Evolutionary conservation across 2,797 vertebrate genomes (phyloP), one percentile per base, ranked within the genome.

Genomic region (Crax fasciolata): DNA sequence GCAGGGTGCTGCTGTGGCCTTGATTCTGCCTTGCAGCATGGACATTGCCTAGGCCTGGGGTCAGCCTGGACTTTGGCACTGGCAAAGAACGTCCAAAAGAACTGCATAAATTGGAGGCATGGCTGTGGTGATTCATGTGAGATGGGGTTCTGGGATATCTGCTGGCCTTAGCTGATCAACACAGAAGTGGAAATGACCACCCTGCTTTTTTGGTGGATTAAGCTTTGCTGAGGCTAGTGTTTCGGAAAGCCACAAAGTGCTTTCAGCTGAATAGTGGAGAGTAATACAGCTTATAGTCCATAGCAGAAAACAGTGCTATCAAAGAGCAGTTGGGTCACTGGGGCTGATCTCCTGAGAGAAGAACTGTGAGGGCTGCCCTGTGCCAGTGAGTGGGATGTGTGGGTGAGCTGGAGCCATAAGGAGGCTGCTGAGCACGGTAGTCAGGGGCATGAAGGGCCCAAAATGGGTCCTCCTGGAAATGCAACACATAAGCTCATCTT

Each of bases 401-500:
- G 16, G 20, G 18, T 49, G 55, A 59, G n/a, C 6, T n/a, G 15
- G 28, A 49, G 62, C 14, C 49, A 41, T 1, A 0, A 68, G 43
- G 51, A 15, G 68, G 41, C 30, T 30, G 4, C 63, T 59, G 35
- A 63, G 35, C 35, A 35, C 35, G 8, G 35, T 35, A 35, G 35
- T 35, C 35, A 35, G 35, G 35, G 35, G 35, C 35, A 35, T 35
- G 41, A 15, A 43, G 15, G 41, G 41, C 55, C 25, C 7, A 35
- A 38, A 39, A 65, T 63, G 46, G 57, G 41, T 74, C 21, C n/a
- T 24, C 51, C 57, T 55, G 41, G 62, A 65, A 74, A 51, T 9
- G 0, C 2, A 74, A 44, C 65, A 84, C 1, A 0, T 57, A 46
- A 51, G 43, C n/a, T 30, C 0, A 1, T 77, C 0, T 0, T 65